Percentiles rank a stretch among this genome's conserved stretches.
Evolutionary conservation across 2,797 vertebrate genomes (phyloP).

Genomic region (Acanthornis magna): DNA sequence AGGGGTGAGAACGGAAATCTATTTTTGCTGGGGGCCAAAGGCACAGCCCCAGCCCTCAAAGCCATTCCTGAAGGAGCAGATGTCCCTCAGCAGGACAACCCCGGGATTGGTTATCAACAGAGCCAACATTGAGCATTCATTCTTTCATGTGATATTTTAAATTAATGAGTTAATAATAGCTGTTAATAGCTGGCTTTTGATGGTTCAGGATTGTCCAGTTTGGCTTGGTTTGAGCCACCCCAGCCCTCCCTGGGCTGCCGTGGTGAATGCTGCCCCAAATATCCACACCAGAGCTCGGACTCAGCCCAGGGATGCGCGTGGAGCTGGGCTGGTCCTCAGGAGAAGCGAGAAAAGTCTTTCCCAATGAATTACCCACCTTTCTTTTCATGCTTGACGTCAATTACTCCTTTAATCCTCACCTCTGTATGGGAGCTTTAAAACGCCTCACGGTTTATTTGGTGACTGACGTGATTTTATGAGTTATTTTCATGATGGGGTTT

Average conservation of each 20-base stretch:
- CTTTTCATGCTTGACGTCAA: not conserved
- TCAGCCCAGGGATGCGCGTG: accelerated
- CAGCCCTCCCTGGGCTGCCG: accelerated
- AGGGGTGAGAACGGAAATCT: not conserved
- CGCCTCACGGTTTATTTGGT: accelerated
- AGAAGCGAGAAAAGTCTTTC: not conserved
- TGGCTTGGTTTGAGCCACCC: not conserved
- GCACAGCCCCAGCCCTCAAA: not conserved
- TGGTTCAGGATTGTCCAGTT: not conserved
- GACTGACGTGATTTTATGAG: not conserved
- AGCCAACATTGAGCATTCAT: not conserved
- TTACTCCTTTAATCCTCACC: not conserved
- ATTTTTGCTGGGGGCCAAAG: not conserved
- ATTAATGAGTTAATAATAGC: not conserved
- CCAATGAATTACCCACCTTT: not conserved
- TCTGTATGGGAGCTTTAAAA: not conserved
- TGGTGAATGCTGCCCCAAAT: not conserved
- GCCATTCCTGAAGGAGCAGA: not conserved
- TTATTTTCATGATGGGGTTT: not conserved
- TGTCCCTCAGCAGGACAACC: not conserved
- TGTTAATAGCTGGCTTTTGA: not conserved
- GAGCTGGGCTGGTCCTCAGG: not conserved
- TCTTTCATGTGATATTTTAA: not conserved
- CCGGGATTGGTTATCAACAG: not conserved
- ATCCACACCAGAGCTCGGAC: accelerated